Evolutionary conservation across 37 sponge, comb jelly and placozoan genomes (phyloP), one percentile per base, ranked within the genome.

Genomic region (Mnemiopsis leidyi): DNA sequence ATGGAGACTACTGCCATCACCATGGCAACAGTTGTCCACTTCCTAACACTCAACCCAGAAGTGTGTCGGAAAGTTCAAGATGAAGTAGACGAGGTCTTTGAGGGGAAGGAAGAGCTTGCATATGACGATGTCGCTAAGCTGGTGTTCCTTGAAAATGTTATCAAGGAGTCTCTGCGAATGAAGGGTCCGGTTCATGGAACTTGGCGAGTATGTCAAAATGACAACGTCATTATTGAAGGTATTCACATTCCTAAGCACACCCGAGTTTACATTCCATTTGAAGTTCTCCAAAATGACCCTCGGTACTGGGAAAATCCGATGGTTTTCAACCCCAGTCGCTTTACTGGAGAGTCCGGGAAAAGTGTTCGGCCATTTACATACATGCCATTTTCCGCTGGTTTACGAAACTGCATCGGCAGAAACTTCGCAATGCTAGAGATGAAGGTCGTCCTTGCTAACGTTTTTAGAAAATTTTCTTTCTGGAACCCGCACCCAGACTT

Each of bases 381-480:
- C 61, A 38, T 85, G 48, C 90, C 90, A 1, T 85, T 85, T 21
- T 40, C 61, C 0, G 20, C 36, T 23, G 90, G 90, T 3, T 25
- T 37, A 5, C 7, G 90, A 33, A 85, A 85, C 26, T 85, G 90
- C 25, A 40, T 85, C 30, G 90, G 90, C 29, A 38, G 29, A 26
- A 85, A 85, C 90, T 85, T 85, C 29, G 90, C 90, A 0, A 85
- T 85, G 90, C 16, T 85, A 61, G 90, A 85, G 36, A 85, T 85
- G 90, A 85, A 85, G n/a, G 25, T 85, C 61, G 9, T 39, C 1
- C 48, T 85, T 5, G 13, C 90, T 9, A 38, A n/a, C 38, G 24
- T 85, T 21, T 40, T 85, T 18, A 38, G 29, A 37, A 85, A 39
- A 5, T 85, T 85, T 33, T 18, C 1, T 9, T 23, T 85, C 28